Conservation (phyloP, 2,113 vertebrate species). For the Takifugu bimaculatus region DNA sequence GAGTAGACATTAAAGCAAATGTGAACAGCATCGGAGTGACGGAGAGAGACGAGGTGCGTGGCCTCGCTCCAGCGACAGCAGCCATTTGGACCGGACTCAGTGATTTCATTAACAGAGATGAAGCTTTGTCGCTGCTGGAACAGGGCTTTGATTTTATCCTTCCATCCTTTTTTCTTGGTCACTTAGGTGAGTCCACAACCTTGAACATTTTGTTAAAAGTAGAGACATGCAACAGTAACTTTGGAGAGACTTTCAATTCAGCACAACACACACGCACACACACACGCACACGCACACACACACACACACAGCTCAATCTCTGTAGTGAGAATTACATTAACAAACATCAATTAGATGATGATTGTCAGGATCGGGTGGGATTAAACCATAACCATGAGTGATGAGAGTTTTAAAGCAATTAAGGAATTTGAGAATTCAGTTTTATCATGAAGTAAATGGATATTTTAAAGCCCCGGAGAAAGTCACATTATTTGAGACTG, state of each 20-base stretch:
- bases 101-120: conserved; percentile 59
- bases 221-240: conserved; percentile 14
- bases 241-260: conserved; percentile 6
- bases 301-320: neutral
- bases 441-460: too few species aligned
- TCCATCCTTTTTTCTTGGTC: neutral
- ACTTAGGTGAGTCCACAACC: conserved; percentile 45
- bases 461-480: too few species aligned
- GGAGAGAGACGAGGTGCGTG: conserved; percentile 40
- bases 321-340: neutral
- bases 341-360: neutral
- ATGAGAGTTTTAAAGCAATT: too few species aligned
- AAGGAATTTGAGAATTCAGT: too few species aligned
- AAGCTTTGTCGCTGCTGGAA: conserved; percentile 26
- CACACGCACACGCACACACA: neutral
- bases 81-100: conserved; percentile 48
- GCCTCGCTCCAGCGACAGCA: conserved; percentile 46
- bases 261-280: neutral
- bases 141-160: neutral
- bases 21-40: conserved; percentile 4
- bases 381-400: too few species aligned
- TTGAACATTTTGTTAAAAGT: conserved; percentile 50
- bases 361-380: neutral
- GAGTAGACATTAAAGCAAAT: conserved; percentile 1
- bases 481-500: too few species aligned